Conservation (phyloP, 35 echinoderm and acorn worm species). For the Stichopus chloronotus region DNA sequence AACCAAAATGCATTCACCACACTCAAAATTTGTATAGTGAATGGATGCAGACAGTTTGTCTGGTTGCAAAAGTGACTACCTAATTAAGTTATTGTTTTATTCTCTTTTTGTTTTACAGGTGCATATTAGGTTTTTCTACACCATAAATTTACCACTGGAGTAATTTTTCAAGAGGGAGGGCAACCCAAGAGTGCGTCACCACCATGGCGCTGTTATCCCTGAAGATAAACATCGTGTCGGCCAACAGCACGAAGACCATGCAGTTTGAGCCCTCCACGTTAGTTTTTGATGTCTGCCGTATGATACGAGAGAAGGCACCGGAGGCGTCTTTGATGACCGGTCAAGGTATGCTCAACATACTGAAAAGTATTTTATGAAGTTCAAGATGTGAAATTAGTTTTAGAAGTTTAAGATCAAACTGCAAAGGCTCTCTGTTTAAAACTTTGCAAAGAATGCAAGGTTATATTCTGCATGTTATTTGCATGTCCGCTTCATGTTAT, state of each 20-base stretch:
- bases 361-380: not conserved
- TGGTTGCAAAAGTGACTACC: too few relatives aligned
- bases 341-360: constrained; percentile 73
- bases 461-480: too few relatives aligned
- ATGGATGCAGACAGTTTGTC: too few relatives aligned
- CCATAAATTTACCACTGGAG: constrained; percentile 11
- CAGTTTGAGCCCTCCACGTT: constrained; percentile 85
- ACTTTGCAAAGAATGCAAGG: too few relatives aligned
- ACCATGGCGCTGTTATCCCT: constrained; percentile 87
- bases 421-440: too few relatives aligned
- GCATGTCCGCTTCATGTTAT: too few relatives aligned
- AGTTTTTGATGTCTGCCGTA: constrained; percentile 88
- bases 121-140: not conserved
- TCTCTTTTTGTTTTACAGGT: not conserved
- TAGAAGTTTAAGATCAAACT: too few relatives aligned
- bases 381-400: too few relatives aligned
- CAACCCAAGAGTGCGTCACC: constrained; percentile 31
- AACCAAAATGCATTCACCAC: too few relatives aligned
- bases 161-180: not conserved
- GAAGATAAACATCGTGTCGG: constrained; percentile 90
- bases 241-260: constrained; percentile 93
- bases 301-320: constrained; percentile 86
- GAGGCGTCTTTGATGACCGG: constrained; percentile 70
- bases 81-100: not conserved
- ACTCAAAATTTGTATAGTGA: too few relatives aligned